Conservation (phyloP, 1,140 invertebrate species). For the Apocrypta bakeri region DNA sequence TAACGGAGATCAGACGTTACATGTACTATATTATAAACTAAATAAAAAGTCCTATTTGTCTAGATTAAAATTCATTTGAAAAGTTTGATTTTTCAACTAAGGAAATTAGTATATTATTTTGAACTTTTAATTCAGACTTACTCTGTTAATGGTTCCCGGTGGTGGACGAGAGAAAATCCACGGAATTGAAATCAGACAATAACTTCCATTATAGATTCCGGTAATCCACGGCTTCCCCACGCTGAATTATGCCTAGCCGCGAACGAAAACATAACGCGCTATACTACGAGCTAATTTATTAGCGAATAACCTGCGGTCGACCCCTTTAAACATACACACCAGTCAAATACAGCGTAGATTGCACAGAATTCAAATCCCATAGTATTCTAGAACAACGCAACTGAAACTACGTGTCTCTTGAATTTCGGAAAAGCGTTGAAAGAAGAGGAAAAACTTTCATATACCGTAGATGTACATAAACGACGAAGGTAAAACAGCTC, state of each 20-base stretch:
- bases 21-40: no score
- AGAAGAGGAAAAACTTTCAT: neutral
- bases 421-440: neutral
- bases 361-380: neutral
- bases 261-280: neutral
- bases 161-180: no score
- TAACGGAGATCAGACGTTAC: no score
- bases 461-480: no score
- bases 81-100: no score
- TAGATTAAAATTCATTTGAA: no score
- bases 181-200: slow-evolving; percentile 1
- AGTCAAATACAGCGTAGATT: neutral
- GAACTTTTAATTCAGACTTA: no score
- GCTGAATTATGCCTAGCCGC: neutral
- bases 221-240: neutral
- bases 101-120: no score
- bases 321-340: neutral
- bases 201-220: neutral
- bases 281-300: neutral
- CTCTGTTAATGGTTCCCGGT: no score
- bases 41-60: no score
- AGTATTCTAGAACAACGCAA: neutral
- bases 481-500: slow-evolving; percentile 1
- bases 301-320: neutral
- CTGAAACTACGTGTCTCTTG: neutral